Evolutionary conservation across 1,140 invertebrate genomes (phyloP), one percentile per base, ranked within the genome.

Genomic region (Chymomyza costata): DNA sequence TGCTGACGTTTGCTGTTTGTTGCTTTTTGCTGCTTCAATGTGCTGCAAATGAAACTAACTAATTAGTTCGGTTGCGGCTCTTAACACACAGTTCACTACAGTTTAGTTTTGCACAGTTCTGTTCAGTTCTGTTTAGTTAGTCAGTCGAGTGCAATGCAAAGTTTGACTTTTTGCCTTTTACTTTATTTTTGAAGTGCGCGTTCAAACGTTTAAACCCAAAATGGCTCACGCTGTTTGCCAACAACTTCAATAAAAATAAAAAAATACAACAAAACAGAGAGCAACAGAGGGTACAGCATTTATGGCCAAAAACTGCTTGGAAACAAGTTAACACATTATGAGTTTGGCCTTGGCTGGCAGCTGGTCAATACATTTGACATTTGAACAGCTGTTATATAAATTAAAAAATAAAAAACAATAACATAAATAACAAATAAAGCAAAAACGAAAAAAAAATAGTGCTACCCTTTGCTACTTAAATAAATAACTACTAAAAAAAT

Each of bases 311-410:
- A 78, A 78, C 73, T 78, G n/a, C n/a, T n/a, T n/a, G n/a, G n/a
- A n/a, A n/a, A n/a, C n/a, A n/a, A n/a, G n/a, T n/a, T 78, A 80
- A 78, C 71, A 80, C 71, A 78, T 78, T 78, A 78, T 78, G 66
- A 80, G 66, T 53, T 60, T 51, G 43, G 56, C 47, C 43, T 37
- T 43, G 58, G 47, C 59, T 60, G 35, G 5, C 3, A n/a, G n/a
- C n/a, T n/a, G 31, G 51, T 53, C 35, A 76, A 78, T 78, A 73
- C 71, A 78, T 78, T 78, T 80, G 71, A 78, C 71, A 78, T 80
- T 78, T 71, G 25, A 47, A 45, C 71, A 70, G 71, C 70, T 76
- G 70, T 47, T 65, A 70, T 65, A 78, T 62, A 78, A 76, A 76
- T 74, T 73, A 54, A 60, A 73, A 67, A 56, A 63, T 49, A 61